Percentiles rank a stretch among this genome's conserved stretches.
phyloP scores from a whole-genome alignment of 2,888 invertebrate genomes.

The Julus scanicus region DNA sequence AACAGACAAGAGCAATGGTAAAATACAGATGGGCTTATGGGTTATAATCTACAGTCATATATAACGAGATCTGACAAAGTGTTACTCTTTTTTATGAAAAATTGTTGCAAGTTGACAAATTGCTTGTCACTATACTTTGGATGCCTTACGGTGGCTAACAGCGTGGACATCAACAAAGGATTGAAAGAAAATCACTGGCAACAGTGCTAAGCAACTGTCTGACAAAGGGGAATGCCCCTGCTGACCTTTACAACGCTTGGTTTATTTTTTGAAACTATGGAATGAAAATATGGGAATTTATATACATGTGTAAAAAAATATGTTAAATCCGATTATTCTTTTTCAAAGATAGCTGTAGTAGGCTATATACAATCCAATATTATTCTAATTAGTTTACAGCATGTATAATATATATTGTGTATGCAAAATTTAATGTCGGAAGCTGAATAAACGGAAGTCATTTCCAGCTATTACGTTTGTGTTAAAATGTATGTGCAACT shows the following conservation, averaged over 20 bases:
- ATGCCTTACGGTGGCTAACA: constrained; percentile 25
- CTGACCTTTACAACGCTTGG: not conserved
- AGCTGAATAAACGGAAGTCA: no score
- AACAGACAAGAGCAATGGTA: not conserved
- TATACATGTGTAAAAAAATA: no score
- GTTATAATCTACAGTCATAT: constrained; percentile 1
- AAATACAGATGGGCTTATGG: not conserved
- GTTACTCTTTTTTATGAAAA: constrained; percentile 8
- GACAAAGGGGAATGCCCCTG: constrained; percentile 7
- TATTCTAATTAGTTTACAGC: no score
- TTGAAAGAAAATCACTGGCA: constrained; percentile 2
- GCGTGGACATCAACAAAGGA: constrained; percentile 24
- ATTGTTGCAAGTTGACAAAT: constrained; percentile 10
- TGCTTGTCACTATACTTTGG: constrained; percentile 27
- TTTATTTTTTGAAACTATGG: not conserved
- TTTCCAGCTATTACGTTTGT: no score
- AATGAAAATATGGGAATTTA: not conserved
- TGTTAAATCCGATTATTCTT: no score
- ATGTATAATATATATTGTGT: no score
- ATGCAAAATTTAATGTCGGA: no score
- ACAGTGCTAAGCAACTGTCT: constrained; percentile 33
- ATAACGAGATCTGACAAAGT: constrained; percentile 33
- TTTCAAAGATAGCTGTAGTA: no score
- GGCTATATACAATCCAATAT: no score
- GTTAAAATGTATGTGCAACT: no score